Base-by-base conservation (phyloP, 2,113 vertebrate species). In the Corydoras maculifer region DNA sequence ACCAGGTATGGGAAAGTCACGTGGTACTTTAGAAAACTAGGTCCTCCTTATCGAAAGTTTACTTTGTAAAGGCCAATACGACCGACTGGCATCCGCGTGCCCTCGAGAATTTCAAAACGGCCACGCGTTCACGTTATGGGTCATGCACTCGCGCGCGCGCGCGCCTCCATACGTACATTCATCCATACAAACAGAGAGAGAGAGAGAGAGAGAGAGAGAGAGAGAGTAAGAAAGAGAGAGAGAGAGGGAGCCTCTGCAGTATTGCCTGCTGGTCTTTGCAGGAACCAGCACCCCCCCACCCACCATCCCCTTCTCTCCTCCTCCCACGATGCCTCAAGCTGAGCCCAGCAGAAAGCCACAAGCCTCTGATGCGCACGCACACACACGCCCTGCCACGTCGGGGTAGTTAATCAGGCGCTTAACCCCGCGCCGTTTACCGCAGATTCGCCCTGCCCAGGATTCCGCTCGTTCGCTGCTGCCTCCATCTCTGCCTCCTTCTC, bases 341-440 rank as follows among this genome's bases (percentile, higher is more conserved):
- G 82, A 84, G 84, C 82, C 60, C 65, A 73, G 72, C 58, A 67
- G 51, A 54, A 61, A 73, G 55, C 71, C 57, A 53, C 58, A 72
- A 58, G 49, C 55, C 65, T 66, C 54, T 72, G 63, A 55, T 65
- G 55, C 48, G 11, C 62, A 30, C 65, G 70, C 78, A 75, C 78
- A 83, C 81, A 78, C 82, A 84, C 81, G 51, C 80, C 70, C 72
- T 54, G 69, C 54, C 67, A 58, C 55, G 50, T 18, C n/a, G 62
- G 12, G 71, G 31, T 9, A 60, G 48, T 62, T 73, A 73, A 73
- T 61, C 58, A 67, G 48, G 63, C 64, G 59, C 57, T 12, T 66
- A 74, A 66, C 29, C 62, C 65, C 51, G 72, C 58, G 54, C 51
- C 35, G 54, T 59, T 59, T 60, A 59, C 62, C n/a, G 54, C 54